Conservation (phyloP, 2,888 invertebrate genomes). For the Steinernema hermaphroditum region DNA sequence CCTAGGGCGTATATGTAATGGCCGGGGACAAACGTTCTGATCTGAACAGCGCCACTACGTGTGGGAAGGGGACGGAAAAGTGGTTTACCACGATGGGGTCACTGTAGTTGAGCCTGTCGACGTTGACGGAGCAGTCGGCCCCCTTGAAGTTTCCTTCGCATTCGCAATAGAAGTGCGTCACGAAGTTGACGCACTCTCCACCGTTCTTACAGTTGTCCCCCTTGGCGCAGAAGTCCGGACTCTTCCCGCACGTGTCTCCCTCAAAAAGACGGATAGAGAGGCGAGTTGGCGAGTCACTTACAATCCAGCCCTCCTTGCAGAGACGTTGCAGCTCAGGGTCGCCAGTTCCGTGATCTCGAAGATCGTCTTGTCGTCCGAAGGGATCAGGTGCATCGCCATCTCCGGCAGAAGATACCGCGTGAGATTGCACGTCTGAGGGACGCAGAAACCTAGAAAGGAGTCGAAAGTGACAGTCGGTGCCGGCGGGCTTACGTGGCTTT, state of each 20-base stretch:
- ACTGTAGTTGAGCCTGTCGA: neutral
- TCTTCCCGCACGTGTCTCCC: neutral
- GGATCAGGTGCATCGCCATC: neutral
- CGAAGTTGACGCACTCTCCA: conserved; percentile 15
- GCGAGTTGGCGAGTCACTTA: no score
- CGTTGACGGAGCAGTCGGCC: neutral
- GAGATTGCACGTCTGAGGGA: neutral
- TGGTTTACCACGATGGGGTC: neutral
- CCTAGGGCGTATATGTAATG: conserved; percentile 37
- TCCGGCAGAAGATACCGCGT: neutral
- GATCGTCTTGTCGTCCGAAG: neutral
- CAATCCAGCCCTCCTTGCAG: conserved; percentile 3
- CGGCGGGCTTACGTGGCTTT: neutral
- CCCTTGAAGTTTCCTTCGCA: conserved; percentile 15
- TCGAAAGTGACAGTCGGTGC: neutral
- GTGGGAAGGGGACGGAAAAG: no score
- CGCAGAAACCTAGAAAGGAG: neutral
- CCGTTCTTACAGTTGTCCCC: neutral
- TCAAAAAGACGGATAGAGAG: no score
- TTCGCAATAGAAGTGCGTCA: neutral
- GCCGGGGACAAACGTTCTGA: neutral
- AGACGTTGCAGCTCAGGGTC: neutral
- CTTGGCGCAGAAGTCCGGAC: conserved; percentile 10
- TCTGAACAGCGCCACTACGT: neutral
- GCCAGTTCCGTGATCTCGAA: neutral